Evolutionary conservation across 2,797 vertebrate genomes (phyloP), one percentile per base, ranked within the genome.

Genomic region (Molossus molossus): DNA sequence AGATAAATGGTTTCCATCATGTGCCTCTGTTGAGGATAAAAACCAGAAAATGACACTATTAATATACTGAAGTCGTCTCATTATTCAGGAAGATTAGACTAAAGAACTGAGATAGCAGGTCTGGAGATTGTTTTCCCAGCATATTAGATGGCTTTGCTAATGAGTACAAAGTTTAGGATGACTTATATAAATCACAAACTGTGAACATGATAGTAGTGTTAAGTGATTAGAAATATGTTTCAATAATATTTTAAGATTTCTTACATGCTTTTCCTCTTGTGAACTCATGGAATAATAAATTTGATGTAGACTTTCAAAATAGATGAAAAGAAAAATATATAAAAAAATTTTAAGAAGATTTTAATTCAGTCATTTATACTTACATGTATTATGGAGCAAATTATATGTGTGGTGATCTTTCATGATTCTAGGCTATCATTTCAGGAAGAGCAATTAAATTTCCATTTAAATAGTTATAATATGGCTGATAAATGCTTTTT

Each of bases 51-150:
- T 97, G 95, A 97, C 95, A 96, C 92, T 75, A 97, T 97, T 97
- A 96, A 97, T 97, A 96, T 85, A 81, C 80, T 79, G 37, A 95
- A 87, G 53, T 96, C 11, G 11, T 77, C 90, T 97, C 97, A 94
- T 97, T 97, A 97, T 97, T 97, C 92, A 94, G 83, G 40, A 94
- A 96, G 95, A 97, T 97, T 97, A 97, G 91, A 97, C 96, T 96
- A 95, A 97, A 90, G 95, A 90, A 88, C 11, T 45, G 53, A 95
- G 92, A 93, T 96, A 96, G 90, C 67, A 81, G 27, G 86, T 70
- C 89, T 94, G 58, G 90, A 95, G 95, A 91, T 64, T 95, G 79
- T 95, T 94, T 97, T 80, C 27, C 18, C n/a, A 90, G 80, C 50
- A 88, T 85, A 90, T 90, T 92, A 89, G 65, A 94, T 72, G 80